Evolutionary conservation across 1,140 invertebrate genomes (phyloP).

Genomic region (Heliconius eleuchia): DNA sequence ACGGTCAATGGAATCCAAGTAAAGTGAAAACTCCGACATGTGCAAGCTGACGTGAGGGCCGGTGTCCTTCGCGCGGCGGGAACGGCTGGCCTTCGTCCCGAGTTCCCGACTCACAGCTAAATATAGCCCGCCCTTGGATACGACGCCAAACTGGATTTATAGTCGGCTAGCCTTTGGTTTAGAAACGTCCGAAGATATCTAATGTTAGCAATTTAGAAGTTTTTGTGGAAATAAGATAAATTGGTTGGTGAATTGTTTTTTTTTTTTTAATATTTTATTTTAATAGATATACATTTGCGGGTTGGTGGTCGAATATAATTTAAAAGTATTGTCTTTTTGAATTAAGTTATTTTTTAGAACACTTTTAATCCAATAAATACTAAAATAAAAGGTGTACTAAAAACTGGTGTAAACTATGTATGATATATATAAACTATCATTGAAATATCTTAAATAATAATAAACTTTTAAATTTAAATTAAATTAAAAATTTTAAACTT

Average conservation of each 20-base stretch:
- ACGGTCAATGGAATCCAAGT: slow-evolving; percentile 3
- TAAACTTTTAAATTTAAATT: no score
- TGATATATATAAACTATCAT: no score
- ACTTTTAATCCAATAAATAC: no score
- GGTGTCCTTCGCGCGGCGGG: slow-evolving; percentile 52
- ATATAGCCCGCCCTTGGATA: slow-evolving; percentile 71
- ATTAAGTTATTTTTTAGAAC: neutral
- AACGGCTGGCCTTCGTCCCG: slow-evolving; percentile 65
- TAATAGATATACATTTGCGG: neutral
- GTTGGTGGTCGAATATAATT: neutral
- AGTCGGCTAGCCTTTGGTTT: slow-evolving; percentile 33
- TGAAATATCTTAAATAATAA: no score
- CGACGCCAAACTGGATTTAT: slow-evolving; percentile 77
- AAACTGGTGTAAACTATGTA: no score
- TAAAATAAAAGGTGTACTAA: no score
- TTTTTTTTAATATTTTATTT: neutral
- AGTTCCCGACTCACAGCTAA: slow-evolving; percentile 54
- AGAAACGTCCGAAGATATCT: slow-evolving; percentile 18
- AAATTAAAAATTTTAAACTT: no score
- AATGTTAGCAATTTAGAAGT: slow-evolving; percentile 8
- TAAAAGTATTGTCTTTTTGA: neutral
- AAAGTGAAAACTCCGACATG: slow-evolving; percentile 9
- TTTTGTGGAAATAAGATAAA: neutral
- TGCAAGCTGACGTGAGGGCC: slow-evolving; percentile 17
- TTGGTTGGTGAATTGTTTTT: neutral